A percentile compares a stretch with the other conserved stretches of the same genome.
Evolutionary conservation across 2,888 invertebrate genomes (phyloP).

Genomic region (Brachycybe producta): DNA sequence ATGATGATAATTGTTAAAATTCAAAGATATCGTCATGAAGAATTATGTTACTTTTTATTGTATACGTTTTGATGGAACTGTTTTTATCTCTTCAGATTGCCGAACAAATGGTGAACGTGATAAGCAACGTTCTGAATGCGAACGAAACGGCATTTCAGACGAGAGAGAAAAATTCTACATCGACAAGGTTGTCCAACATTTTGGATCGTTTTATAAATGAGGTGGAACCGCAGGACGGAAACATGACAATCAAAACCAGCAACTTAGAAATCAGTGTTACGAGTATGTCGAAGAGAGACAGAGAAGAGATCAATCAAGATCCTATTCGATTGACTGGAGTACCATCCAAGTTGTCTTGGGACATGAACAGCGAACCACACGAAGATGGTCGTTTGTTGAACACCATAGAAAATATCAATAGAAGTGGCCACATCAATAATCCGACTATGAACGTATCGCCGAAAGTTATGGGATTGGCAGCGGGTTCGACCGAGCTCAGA

Average conservation of each 20-base stretch:
- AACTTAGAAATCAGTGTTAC: slow-evolving; percentile 1
- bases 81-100: slow-evolving; percentile 27
- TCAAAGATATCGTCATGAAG: too few species aligned
- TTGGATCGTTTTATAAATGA: slow-evolving; percentile 24
- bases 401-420: not conserved
- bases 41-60: too few species aligned
- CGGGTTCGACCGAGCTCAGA: slow-evolving; percentile 6
- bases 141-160: slow-evolving; percentile 28
- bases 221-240: slow-evolving; percentile 16
- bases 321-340: not conserved
- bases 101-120: slow-evolving; percentile 26
- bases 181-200: slow-evolving; percentile 20
- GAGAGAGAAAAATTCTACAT: slow-evolving; percentile 25
- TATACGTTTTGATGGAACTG: too few species aligned
- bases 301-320: not conserved
- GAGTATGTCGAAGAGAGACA: not conserved
- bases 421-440: not conserved
- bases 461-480: not conserved
- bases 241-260: not conserved
- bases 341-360: not conserved
- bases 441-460: not conserved
- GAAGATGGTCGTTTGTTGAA: not conserved
- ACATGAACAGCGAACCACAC: too few species aligned
- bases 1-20: too few species aligned
- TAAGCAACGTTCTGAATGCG: slow-evolving; percentile 30